These are phyloP conservation scores for Meloidogyne hapla DNA, from an alignment of 1,140 invertebrate genomes.

Conservation along the genomic window DNA sequence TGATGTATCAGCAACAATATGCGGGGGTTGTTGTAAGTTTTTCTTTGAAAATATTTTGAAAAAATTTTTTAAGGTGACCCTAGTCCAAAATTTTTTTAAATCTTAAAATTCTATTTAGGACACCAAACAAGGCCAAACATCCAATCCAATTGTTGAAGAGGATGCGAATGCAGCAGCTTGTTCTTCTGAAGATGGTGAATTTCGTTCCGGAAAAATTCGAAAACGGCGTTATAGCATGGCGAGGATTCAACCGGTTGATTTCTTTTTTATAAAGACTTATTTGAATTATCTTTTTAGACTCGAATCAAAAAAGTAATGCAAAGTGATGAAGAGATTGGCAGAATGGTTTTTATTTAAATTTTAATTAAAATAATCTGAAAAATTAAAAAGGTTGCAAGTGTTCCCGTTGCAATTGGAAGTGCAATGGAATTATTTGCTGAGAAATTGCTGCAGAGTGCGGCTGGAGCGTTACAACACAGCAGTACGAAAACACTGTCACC, in stretches of 20 bases:
- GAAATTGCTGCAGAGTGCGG: conserved; percentile 50
- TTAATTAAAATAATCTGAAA: background rate
- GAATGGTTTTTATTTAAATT: conserved; percentile 48
- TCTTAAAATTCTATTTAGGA: background rate
- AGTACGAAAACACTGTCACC: conserved; percentile 53
- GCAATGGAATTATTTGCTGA: conserved; percentile 64
- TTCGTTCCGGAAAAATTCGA: conserved; percentile 47
- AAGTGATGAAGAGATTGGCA: conserved; percentile 62
- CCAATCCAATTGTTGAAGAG: background rate
- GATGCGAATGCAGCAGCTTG: conserved; percentile 11
- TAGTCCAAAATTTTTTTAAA: background rate
- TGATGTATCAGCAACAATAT: background rate
- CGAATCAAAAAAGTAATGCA: conserved; percentile 64
- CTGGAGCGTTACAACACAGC: conserved; percentile 42
- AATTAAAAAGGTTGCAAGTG: conserved; percentile 47
- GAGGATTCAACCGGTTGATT: conserved; percentile 59
- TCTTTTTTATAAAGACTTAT: conserved; percentile 10
- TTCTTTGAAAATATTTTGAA: too few species aligned
- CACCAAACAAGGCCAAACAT: background rate
- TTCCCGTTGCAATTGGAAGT: conserved; percentile 60
- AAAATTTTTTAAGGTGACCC: too few species aligned
- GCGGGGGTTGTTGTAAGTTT: background rate
- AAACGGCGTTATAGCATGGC: conserved; percentile 59
- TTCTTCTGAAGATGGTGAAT: conserved; percentile 31
- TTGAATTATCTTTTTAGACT: conserved; percentile 45